Conservation (phyloP, 2,888 invertebrate species). For the Apantesis nais region DNA sequence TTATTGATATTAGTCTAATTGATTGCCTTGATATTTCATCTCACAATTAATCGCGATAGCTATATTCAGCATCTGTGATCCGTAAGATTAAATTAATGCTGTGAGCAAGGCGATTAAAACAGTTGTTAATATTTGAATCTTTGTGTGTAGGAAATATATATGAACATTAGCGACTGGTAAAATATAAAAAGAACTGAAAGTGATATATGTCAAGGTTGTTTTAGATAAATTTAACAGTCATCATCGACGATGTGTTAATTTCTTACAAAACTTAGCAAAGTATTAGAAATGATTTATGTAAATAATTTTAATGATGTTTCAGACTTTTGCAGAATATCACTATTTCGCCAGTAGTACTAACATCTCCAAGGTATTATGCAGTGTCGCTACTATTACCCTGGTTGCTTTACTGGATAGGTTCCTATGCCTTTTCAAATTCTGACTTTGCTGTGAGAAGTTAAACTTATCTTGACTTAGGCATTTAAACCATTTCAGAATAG, state of each 20-base stretch:
- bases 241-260: not conserved
- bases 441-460: not conserved
- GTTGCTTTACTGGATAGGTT: no score
- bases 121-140: not conserved
- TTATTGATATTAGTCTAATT: not conserved
- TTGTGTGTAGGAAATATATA: not conserved
- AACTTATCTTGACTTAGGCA: not conserved
- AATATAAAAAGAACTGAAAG: not conserved
- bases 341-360: not conserved
- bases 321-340: not conserved
- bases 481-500: not conserved
- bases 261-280: not conserved
- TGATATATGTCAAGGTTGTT: conserved; percentile 1
- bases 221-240: not conserved
- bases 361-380: not conserved
- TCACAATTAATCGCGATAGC: conserved; percentile 1
- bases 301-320: not conserved
- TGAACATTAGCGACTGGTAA: not conserved
- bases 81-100: not conserved
- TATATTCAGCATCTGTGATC: conserved; percentile 2
- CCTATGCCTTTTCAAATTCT: no score
- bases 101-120: not conserved
- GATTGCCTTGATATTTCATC: conserved; percentile 11
- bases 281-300: not conserved
- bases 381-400: no score